phyloP scores from a whole-genome alignment of 2,797 vertebrate species.

The Thalassophryne amazonica region DNA sequence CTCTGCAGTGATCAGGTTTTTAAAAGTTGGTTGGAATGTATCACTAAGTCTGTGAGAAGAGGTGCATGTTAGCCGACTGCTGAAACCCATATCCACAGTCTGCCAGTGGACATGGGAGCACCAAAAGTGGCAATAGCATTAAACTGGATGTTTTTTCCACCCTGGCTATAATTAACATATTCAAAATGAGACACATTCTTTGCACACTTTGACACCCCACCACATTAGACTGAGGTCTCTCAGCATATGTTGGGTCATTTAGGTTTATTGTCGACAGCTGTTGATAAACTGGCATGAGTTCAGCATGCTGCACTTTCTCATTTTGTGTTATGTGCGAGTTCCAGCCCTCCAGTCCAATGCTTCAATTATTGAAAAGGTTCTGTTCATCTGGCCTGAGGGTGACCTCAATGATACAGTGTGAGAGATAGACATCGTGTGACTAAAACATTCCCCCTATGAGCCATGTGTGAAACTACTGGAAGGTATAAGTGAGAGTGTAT shows the following conservation, averaged over 20 bases:
- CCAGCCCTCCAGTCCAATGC: constrained; percentile 20
- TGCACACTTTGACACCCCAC: neutral
- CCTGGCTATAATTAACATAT: no score
- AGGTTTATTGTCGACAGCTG: constrained; percentile 39
- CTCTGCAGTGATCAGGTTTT: no score
- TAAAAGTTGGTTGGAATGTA: no score
- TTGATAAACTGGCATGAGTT: constrained; percentile 50
- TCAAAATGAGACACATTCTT: constrained; percentile 4
- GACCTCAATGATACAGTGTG: constrained; percentile 23
- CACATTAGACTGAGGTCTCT: constrained; percentile 38
- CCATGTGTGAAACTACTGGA: constrained; percentile 10
- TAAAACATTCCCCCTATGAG: constrained; percentile 18
- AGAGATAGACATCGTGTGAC: constrained; percentile 21
- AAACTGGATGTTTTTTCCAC: no score
- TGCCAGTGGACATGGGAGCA: no score
- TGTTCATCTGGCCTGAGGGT: constrained; percentile 41
- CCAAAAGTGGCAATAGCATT: no score
- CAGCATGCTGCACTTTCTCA: constrained; percentile 33
- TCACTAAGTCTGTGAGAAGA: no score
- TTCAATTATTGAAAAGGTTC: constrained; percentile 62
- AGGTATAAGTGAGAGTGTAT: constrained; percentile 27
- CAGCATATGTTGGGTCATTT: constrained; percentile 52
- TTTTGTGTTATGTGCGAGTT: constrained; percentile 42
- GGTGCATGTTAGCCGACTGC: no score
- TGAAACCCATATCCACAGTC: no score